Evolutionary conservation across 2,888 invertebrate genomes (phyloP), one percentile per base, ranked within the genome.

Genomic region (Phortica magna): DNA sequence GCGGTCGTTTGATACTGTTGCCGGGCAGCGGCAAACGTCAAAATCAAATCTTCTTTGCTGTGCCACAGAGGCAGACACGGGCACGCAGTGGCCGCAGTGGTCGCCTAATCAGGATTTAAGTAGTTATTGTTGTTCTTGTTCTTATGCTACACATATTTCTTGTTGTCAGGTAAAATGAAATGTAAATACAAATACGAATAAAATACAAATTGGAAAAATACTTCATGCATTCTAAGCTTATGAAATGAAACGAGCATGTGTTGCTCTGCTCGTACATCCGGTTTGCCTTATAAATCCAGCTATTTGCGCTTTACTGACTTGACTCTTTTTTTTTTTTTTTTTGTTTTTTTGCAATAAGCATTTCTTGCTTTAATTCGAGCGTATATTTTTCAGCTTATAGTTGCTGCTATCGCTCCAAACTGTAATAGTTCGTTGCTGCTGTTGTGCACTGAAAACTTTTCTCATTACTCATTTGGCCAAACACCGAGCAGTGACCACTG

Each of bases 401-500:
- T 55, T 55, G 55, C 31, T 31, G 31, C 1, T 31, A 4, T 4
- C 31, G 5, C 31, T 4, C 3, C 31, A 31, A 4, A 31, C 31
- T 31, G 5, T 4, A 31, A 31, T 31, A 31, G 31, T 31, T 31
- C 3, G 31, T 31, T n/a, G n/a, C n/a, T n/a, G n/a, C n/a, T n/a
- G n/a, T n/a, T 31, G 31, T 31, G 31, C 31, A 55, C 2, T 14
- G 86, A 83, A 83, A 88, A 87, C 84, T 89, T 88, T 89, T 87
- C 88, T 85, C 87, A 89, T 88, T 89, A 89, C 87, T 88, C 87
- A 88, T 22, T 14, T 84, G 87, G 89, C 83, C 81, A 81, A 77
- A 76, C 79, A 76, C 80, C 87, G 85, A 82, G 78, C 61, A 61
- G 9, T 55, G 70, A 84, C 79, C 82, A 80, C 31, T 31, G 31